These are phyloP conservation scores for Nomada fabriciana DNA, from an alignment of 2,888 invertebrate species.

Conservation along the genomic window DNA sequence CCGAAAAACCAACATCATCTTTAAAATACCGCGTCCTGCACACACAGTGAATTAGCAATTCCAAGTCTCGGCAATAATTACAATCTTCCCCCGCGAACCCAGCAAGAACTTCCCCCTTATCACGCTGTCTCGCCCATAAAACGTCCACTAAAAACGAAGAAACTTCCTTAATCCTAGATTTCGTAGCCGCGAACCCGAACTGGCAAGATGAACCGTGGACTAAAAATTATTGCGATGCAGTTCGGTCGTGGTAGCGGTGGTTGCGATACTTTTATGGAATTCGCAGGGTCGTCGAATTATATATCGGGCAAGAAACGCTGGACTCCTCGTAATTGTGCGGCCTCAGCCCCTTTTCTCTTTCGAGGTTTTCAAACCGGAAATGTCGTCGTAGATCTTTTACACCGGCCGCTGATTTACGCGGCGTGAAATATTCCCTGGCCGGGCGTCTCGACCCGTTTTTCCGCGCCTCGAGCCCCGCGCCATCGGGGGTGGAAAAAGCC, in stretches of 20 bases:
- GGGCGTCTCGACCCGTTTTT: slow-evolving; percentile 18
- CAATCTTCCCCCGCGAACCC: neutral
- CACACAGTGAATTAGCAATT: neutral
- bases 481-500: neutral
- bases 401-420: slow-evolving; percentile 46
- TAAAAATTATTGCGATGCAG: neutral
- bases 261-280: neutral
- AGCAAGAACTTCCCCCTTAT: neutral
- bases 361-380: slow-evolving; percentile 13
- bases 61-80: neutral
- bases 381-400: slow-evolving; percentile 48
- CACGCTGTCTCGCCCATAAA: neutral
- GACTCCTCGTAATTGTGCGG: slow-evolving; percentile 44
- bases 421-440: slow-evolving; percentile 53
- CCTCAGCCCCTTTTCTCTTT: slow-evolving; percentile 40
- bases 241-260: neutral
- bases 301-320: slow-evolving; percentile 41
- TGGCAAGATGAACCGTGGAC: neutral
- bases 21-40: neutral
- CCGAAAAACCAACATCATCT: neutral
- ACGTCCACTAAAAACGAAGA: neutral
- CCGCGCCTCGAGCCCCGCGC: slow-evolving; percentile 7
- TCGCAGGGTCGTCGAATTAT: neutral
- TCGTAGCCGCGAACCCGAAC: neutral
- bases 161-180: neutral